Conservation (phyloP, 2,888 invertebrate species). For the Agriopis aurantiaria region DNA sequence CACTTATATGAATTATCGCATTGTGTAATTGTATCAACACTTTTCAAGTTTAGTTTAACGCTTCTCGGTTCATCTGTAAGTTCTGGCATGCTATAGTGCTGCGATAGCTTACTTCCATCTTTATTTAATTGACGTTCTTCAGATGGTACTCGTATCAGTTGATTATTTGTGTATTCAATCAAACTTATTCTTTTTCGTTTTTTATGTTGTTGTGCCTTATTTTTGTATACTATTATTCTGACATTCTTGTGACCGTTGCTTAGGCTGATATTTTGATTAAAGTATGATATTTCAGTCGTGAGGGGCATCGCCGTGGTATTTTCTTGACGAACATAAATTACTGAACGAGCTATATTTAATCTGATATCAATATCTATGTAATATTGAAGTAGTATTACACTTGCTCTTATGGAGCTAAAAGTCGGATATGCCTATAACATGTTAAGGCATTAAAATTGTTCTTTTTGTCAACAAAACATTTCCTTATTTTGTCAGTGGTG, state of each 20-base stretch:
- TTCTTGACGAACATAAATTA: not conserved
- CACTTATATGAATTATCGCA: constrained; percentile 37
- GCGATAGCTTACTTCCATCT: constrained; percentile 4
- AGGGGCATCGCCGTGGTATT: constrained; percentile 3
- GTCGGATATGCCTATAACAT: too few species aligned
- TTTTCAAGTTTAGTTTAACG: constrained; percentile 30
- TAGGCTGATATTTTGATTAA: constrained; percentile 27
- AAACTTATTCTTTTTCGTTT: constrained; percentile 42
- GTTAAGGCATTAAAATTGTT: too few species aligned
- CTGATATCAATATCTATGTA: not conserved
- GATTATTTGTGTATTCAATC: constrained; percentile 22
- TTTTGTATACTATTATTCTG: constrained; percentile 43
- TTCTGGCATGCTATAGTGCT: constrained; percentile 34
- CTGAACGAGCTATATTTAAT: not conserved
- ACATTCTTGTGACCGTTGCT: constrained; percentile 38
- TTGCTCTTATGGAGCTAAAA: too few species aligned
- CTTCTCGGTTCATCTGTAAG: constrained; percentile 13
- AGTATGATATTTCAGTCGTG: constrained; percentile 22
- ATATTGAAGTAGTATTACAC: not conserved
- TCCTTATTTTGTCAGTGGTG: too few species aligned
- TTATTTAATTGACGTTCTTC: not conserved
- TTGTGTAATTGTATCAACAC: constrained; percentile 37
- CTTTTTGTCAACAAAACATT: too few species aligned
- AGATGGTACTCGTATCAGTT: constrained; percentile 11
- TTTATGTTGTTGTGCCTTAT: constrained; percentile 34